Evolutionary conservation across 2,113 vertebrate species (phyloP), one percentile per base, ranked within the genome.

Genomic region (Toxostoma redivivum): DNA sequence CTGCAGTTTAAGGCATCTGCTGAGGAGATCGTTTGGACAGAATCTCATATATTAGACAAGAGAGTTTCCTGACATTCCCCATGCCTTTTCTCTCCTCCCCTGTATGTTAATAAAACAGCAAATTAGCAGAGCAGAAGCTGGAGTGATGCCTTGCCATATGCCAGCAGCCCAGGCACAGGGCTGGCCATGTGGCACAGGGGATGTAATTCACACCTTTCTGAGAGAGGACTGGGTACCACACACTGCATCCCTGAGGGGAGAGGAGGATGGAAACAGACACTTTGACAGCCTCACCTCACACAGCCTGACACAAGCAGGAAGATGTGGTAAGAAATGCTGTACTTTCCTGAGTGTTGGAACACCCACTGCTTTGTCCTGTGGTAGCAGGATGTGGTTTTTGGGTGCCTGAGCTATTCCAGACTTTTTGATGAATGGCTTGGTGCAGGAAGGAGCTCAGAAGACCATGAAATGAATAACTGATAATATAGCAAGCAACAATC

Each of bases 1-100:
- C 81, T 93, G 78, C 92, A 73, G 88, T 77, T 90, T 28, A 70
- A 78, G 71, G 50, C 79, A 92, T 88, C 85, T 97, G 88, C 74
- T 44, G 47, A 93, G 71, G 37, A 82, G 45, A 33, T 61, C 13
- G 31, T 65, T 96, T 87, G 93, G 81, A 40, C n/a, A 45, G 70
- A 27, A 79, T 79, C 54, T 96, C 37, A 14, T 4, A 3, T 58
- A 14, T 18, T 77, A 81, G 61, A 88, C 14, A 51, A 57, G n/a
- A n/a, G 54, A 92, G 45, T 73, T 94, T 83, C 79, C 79, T 77
- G 54, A 65, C 31, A 23, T 80, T 65, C 10, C 45, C 54, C 25
- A 37, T 44, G 62, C 28, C 18, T 82, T 81, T 80, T 82, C 45
- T 35, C 15, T 69, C 47, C 38, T 77, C 7, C 42, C 31, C 5